Base-by-base conservation (phyloP, 2,888 invertebrate genomes). In the Brassicogethes aeneus region DNA sequence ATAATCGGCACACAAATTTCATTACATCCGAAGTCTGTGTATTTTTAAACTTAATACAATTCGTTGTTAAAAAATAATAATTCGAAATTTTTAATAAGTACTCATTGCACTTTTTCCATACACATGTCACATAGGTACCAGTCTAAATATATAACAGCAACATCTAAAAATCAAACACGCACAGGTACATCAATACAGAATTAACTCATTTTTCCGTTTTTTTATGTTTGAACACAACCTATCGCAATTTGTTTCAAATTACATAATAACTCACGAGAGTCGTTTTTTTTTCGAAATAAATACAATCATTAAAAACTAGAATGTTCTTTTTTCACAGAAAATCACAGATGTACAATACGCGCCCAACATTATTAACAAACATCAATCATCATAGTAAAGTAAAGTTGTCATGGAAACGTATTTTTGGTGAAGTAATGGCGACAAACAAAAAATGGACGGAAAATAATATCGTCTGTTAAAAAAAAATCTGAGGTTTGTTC, bases 111-210 rank as follows among this genome's bases (percentile, higher is more conserved):
- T 47, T 47, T 29, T 40, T 35, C 23, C 23, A 23, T 23, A 23
- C 23, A 23, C 23, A 23, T 23, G 23, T 23, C 23, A 23, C 23
- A 35, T 23, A 23, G 5, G 10, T 23, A 23, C 23, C 5, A 7
- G 23, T 10, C 5, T 56, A 54, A 57, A 52, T 55, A 59, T 52
- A 53, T 55, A 58, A 60, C 59, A 59, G 54, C 56, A 57, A 60
- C 55, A 59, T 55, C 57, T 59, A 59, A 55, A 55, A 56, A 51
- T 53, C 53, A 56, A 56, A 60, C 55, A 60, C 55, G 55, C 58
- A 61, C 59, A 61, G 61, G 60, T 60, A 61, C 59, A 58, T 54
- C 50, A 55, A 59, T 55, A 57, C 55, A 59, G 54, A 54, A 54
- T 52, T 47, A 50, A 54, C 23, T 23, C 10, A 23, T 23, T 23